Evolutionary conservation across 2,113 vertebrate genomes (phyloP), one percentile per base, ranked within the genome.

Genomic region (Centropristis striata): DNA sequence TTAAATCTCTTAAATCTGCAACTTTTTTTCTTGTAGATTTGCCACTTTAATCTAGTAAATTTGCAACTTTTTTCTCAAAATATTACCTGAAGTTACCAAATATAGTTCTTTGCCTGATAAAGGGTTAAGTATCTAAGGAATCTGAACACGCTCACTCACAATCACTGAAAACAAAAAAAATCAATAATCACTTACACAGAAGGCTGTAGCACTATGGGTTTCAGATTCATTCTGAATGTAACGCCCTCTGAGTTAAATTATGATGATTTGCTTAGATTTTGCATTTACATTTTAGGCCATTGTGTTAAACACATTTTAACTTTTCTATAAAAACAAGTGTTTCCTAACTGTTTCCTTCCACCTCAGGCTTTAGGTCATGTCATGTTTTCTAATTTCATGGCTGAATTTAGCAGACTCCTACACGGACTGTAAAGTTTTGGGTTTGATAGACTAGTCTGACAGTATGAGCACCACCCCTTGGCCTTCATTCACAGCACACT

Each of bases 161-260:
- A n/a, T n/a, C n/a, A 21, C 21, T 50, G 23, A 49, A 61, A n/a
- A n/a, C n/a, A n/a, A n/a, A n/a, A 51, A 47, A 36, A 49, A 5
- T 81, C 78, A 71, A 64, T 73, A 68, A 64, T 78, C 28, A 76
- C 50, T 75, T 41, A 16, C 14, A 58, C 13, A 59, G 61, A 75
- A 5, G 42, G n/a, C 51, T 42, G 57, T 15, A 55, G 51, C 50
- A 65, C 41, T 54, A 50, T 32, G 50, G 23, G 23, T 51, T 79
- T 63, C 47, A 82, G 36, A 72, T 64, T 39, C 46, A 71, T 64
- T 55, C 11, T 65, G 65, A 42, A 4, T 75, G 58, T 78, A 85
- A 80, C 4, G 0, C 0, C 59, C 61, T 27, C 37, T 25, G 54
- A 80, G 71, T 65, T 73, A n/a, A n/a, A n/a, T 32, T 32, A 32